Evolutionary conservation across 2,797 vertebrate species (phyloP).

Genomic region (Tympanoctomys barrerae): DNA sequence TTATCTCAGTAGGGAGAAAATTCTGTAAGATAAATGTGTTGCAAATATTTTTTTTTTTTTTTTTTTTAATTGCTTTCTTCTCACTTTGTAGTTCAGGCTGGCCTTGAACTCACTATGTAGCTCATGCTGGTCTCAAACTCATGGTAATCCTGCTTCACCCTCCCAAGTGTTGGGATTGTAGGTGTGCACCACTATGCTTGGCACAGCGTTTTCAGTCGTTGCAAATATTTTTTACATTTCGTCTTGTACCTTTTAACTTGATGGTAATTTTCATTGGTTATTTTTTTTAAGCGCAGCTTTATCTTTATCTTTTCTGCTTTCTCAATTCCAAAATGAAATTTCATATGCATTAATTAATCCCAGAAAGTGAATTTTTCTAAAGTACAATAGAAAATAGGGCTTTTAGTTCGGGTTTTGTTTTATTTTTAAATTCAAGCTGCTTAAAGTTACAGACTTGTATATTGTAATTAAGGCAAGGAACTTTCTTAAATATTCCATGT

Average conservation of each 20-base stretch:
- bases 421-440: background rate
- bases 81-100: too few species aligned
- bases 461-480: conserved; percentile 12
- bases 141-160: background rate
- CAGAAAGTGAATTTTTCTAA: conserved; percentile 45
- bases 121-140: background rate
- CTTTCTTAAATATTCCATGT: background rate
- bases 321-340: conserved; percentile 51
- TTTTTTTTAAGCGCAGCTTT: background rate
- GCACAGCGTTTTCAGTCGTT: background rate
- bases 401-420: background rate
- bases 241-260: conserved; percentile 23
- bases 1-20: background rate
- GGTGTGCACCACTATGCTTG: background rate
- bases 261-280: conserved; percentile 7
- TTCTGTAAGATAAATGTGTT: background rate
- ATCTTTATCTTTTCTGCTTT: background rate
- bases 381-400: background rate
- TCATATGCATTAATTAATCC: conserved; percentile 31
- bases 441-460: background rate
- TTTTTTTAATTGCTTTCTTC: background rate
- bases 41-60: background rate
- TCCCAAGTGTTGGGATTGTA: background rate
- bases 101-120: background rate
- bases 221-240: background rate